Evolutionary conservation across 2,888 invertebrate species (phyloP).

Genomic region (Elmis aenea): DNA sequence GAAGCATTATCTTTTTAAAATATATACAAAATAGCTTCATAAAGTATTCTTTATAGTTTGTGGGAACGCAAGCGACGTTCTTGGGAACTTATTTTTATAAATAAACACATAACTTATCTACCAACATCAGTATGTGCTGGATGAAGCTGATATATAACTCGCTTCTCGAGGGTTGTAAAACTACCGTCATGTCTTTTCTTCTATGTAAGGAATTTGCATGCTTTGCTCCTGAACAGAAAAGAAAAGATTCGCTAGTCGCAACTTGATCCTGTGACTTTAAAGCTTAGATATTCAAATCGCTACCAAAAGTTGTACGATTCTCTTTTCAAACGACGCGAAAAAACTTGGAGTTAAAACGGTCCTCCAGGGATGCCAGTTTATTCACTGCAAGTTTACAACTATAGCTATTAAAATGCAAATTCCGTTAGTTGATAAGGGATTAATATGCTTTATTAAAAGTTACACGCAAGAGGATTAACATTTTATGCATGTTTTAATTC

Average conservation of each 20-base stretch:
- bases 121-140: slow-evolving; percentile 19
- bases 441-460: slow-evolving; percentile 12
- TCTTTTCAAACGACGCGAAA: slow-evolving; percentile 18
- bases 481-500: too few species aligned
- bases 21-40: slow-evolving; percentile 9
- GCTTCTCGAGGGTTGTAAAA: slow-evolving; percentile 10
- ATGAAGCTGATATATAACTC: slow-evolving; percentile 24
- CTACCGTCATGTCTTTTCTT: slow-evolving; percentile 9
- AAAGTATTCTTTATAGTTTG: slow-evolving; percentile 20
- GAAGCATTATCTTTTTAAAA: too few species aligned
- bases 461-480: too few species aligned
- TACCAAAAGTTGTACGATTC: slow-evolving; percentile 22
- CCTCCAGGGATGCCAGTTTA: slow-evolving; percentile 19
- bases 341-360: slow-evolving; percentile 16
- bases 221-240: slow-evolving; percentile 1
- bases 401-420: slow-evolving; percentile 17
- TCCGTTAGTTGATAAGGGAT: slow-evolving; percentile 18
- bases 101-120: slow-evolving; percentile 27
- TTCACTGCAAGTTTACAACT: slow-evolving; percentile 18
- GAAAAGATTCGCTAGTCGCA: slow-evolving; percentile 10
- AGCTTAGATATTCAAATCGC: slow-evolving; percentile 27
- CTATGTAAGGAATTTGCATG: slow-evolving; percentile 4
- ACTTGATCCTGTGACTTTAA: slow-evolving; percentile 14
- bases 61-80: slow-evolving; percentile 14
- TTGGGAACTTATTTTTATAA: slow-evolving; percentile 15